Base-by-base conservation (phyloP, 2,888 invertebrate genomes). In the Gymnoscelis rufifasciata region DNA sequence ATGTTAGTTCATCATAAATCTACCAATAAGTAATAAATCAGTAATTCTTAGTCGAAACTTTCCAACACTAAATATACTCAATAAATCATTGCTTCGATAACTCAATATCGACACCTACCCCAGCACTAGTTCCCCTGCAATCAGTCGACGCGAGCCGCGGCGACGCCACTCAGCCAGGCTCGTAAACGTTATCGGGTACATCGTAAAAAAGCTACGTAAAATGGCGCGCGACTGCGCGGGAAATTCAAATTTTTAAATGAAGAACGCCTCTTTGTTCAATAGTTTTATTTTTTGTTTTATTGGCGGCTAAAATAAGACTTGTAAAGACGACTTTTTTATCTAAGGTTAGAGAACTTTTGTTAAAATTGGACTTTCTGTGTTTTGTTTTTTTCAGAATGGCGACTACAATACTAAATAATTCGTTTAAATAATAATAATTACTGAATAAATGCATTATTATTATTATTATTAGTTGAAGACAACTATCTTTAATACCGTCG, bases 121-220 rank as follows among this genome's bases (percentile, higher is more conserved):
- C 24, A 45, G 48, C 54, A 54, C 52, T 43, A 35, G 54, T 65
- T 67, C 71, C 64, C 66, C 66, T 68, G 78, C 83, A 82, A 84
- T 84, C 83, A 83, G 82, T 71, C 76, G 76, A 72, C 66, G 74
- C 79, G 81, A 83, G 83, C 73, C 83, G 74, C 74, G 74, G 81
- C 82, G 84, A 75, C 84, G 83, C 83, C 83, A 83, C 84, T 86
- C 86, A 80, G 70, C 79, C 82, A 74, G 72, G 64, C 81, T 83
- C 84, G 84, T 86, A 83, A 84, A 79, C 82, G 86, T 86, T 86
- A 87, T 86, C 86, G 86, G 78, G 69, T 72, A 74, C 77, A 72
- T 86, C 86, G 84, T 86, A 86, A 87, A 86, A 84, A 83, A 67
- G 74, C 79, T 78, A 80, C 82, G 78, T 78, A 77, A 81, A 84